These are phyloP conservation scores for Entomyzon cyanotis DNA, from an alignment of 2,113 vertebrate species.

Conservation along the genomic window DNA sequence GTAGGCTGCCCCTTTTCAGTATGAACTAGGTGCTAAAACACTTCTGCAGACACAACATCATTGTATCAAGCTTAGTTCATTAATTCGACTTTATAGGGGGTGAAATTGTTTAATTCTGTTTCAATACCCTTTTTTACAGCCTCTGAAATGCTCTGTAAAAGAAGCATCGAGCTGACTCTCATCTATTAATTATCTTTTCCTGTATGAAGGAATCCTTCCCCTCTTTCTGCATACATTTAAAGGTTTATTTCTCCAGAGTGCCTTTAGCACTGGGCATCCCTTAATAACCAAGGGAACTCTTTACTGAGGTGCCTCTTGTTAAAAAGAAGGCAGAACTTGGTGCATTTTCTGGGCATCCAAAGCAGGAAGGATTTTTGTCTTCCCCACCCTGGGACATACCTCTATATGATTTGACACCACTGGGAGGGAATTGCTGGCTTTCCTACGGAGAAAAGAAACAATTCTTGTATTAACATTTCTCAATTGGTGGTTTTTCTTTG, in stretches of 20 bases:
- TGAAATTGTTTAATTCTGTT: not conserved
- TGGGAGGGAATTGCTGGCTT: not conserved
- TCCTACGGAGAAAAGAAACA: not conserved
- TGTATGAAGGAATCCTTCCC: not conserved
- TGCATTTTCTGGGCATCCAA: not conserved
- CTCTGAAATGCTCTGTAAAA: not conserved
- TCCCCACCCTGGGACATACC: not conserved
- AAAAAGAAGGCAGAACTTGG: not conserved
- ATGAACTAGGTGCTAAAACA: not conserved
- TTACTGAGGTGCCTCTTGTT: not conserved
- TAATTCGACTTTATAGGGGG: not conserved
- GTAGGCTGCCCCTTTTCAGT: not conserved
- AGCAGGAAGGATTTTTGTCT: not conserved
- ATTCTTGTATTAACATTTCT: not conserved
- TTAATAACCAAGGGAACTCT: not conserved
- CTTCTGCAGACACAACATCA: not conserved
- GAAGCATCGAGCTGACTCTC: not conserved
- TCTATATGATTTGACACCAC: not conserved
- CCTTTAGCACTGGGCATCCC: not conserved
- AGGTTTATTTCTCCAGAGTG: fast-evolving
- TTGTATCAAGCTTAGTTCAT: not conserved
- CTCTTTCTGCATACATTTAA: not conserved
- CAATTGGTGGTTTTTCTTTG: not conserved
- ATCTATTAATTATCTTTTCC: not conserved
- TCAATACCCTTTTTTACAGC: not conserved